Percentiles rank a stretch among this genome's conserved stretches.
Evolutionary conservation across 2,888 invertebrate species (phyloP).

Genomic region (Tinea trinotella): DNA sequence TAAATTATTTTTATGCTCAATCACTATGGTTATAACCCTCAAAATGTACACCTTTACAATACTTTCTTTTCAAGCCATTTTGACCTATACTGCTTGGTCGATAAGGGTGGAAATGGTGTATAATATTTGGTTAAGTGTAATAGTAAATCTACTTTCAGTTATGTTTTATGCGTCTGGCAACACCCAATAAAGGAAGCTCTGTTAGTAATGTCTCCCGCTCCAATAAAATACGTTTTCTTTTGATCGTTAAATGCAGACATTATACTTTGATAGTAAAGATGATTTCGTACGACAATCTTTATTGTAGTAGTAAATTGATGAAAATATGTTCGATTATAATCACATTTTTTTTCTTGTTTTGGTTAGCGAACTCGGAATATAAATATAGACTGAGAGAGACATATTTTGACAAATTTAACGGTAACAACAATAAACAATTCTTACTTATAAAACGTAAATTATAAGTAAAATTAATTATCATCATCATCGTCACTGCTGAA

Average conservation of each 20-base stretch:
- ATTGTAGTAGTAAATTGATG: too few relatives aligned
- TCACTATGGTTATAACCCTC: not conserved
- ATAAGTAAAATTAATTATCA: too few relatives aligned
- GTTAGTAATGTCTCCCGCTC: constrained; percentile 11
- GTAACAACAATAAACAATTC: too few relatives aligned
- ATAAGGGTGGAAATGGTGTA: not conserved
- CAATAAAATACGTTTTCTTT: constrained; percentile 13
- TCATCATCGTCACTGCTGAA: too few relatives aligned
- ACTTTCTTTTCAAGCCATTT: not conserved
- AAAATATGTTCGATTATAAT: not conserved
- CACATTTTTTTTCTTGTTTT: too few relatives aligned
- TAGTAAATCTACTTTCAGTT: constrained; percentile 44
- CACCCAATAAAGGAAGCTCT: constrained; percentile 33
- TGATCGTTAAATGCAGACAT: constrained; percentile 15
- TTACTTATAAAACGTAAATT: too few relatives aligned
- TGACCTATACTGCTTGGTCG: not conserved
- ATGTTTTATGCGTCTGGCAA: constrained; percentile 47
- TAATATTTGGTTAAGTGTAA: not conserved
- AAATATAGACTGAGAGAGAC: too few relatives aligned
- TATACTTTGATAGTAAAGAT: constrained; percentile 1
- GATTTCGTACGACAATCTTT: not conserved
- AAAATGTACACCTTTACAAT: not conserved
- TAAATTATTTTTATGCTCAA: constrained; percentile 12
- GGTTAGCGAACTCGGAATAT: too few relatives aligned
- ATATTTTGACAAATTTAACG: too few relatives aligned